Base-by-base conservation (phyloP, 2,797 vertebrate species). In the Hemibagrus guttatus region DNA sequence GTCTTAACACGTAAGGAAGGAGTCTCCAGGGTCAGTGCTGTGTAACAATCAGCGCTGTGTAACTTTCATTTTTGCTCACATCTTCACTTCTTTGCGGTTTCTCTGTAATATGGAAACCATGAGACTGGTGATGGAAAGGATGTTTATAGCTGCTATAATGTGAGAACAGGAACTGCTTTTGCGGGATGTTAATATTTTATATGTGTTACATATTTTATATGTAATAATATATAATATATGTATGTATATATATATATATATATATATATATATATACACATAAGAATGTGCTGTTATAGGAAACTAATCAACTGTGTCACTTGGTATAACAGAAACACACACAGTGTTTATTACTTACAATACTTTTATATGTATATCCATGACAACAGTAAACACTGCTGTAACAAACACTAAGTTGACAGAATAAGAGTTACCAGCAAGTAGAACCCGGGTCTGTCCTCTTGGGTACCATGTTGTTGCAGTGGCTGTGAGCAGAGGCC, bases 401-500 rank as follows among this genome's bases (percentile, higher is more conserved):
- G 23, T 46, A 5, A 42, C 69, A 71, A 26, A 74, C 42, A 74
- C 21, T 49, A n/a, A 49, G 8, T 0, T 72, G 23, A 49, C 13
- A 13, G 12, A 49, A n/a, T 56, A 12, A 68, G 13, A 17, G 9
- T 39, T 72, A 83, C 82, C 66, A 16, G 52, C 82, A 83, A 31
- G 52, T 39, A 39, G 82, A 71, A 31, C 52, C 52, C 35, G 6
- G 52, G 23, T 83, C 82, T 4, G 52, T 39, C 82, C 31, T 71
- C 64, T 14, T 23, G 59, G 42, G 61, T n/a, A n/a, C 61, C 46
- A 82, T 72, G 66, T 6, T 42, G 64, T 26, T 39, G 66, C 82
- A 83, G 66, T 68, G 66, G 31, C 46, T 31, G 35, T 83, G 82
- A 72, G 31, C 66, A 26, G 82, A 83, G 31, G 66, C 64, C 82